phyloP scores from a whole-genome alignment of 2,113 vertebrate genomes.

The Sakesphorus luctuosus region DNA sequence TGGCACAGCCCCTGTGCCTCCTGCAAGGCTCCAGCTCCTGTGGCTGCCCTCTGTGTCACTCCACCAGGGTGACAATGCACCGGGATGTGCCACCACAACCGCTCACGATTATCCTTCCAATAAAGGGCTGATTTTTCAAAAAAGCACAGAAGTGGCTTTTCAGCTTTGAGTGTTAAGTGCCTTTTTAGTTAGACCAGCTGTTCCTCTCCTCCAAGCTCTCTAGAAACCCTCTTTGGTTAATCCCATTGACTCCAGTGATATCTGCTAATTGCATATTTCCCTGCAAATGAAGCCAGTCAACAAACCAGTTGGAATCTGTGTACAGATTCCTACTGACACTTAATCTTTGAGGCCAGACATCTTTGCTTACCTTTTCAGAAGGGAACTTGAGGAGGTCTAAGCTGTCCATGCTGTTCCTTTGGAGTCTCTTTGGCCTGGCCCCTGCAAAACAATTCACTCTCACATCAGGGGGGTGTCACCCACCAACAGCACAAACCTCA shows the following conservation, averaged over 20 bases:
- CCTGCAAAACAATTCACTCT: constrained; percentile 72
- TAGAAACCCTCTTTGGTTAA: constrained; percentile 35
- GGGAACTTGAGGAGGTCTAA: constrained; percentile 88
- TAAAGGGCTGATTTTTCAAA: not conserved
- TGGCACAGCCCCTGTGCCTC: not conserved
- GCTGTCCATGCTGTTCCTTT: constrained; percentile 88
- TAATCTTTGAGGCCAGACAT: not conserved
- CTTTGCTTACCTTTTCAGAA: constrained; percentile 84
- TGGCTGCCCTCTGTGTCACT: not conserved
- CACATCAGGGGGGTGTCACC: not conserved
- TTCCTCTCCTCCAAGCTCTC: constrained; percentile 31
- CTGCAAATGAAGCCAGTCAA: not conserved
- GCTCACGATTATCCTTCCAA: not conserved
- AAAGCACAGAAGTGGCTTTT: not conserved
- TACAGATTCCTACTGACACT: not conserved
- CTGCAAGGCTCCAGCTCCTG: not conserved
- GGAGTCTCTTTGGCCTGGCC: constrained; percentile 90
- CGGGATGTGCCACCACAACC: not conserved
- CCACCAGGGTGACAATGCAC: not conserved
- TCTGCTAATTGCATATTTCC: constrained; percentile 35
- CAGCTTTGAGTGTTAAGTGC: constrained; percentile 29
- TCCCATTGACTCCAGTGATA: not conserved
- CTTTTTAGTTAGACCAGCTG: constrained; percentile 26
- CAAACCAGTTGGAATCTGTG: not conserved
- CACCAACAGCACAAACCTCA: not conserved